Conservation (phyloP, 2,888 invertebrate genomes). For the Drosophila anomelani region DNA sequence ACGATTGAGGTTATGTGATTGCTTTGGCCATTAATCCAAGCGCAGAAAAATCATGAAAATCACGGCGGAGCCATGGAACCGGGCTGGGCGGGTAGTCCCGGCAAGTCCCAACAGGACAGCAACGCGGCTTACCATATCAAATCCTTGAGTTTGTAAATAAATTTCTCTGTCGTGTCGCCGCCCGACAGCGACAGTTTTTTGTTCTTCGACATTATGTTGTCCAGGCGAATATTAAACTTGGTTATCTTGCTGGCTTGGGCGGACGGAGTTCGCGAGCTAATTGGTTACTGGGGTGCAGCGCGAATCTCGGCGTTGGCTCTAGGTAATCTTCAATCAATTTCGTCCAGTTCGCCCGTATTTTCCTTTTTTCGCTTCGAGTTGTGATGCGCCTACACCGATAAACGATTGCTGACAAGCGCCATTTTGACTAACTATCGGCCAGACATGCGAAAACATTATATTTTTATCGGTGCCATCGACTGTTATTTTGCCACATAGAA, state of each 20-base stretch:
- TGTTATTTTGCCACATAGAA: neutral
- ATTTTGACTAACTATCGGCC: constrained; percentile 32
- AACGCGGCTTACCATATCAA: constrained; percentile 80
- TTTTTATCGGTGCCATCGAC: neutral
- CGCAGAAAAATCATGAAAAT: neutral
- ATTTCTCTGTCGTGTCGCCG: constrained; percentile 76
- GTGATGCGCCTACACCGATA: constrained; percentile 64
- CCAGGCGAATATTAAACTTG: constrained; percentile 81
- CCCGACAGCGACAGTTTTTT: constrained; percentile 82
- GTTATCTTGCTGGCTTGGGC: constrained; percentile 79
- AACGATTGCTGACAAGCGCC: constrained; percentile 30
- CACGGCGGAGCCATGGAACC: neutral
- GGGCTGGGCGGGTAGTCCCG: neutral
- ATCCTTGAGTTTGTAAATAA: constrained; percentile 83
- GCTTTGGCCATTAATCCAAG: constrained; percentile 22
- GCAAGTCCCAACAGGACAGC: neutral
- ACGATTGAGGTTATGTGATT: constrained; percentile 66
- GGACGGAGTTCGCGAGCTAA: constrained; percentile 47
- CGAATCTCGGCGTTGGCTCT: constrained; percentile 45
- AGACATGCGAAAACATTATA: neutral
- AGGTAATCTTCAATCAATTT: constrained; percentile 50
- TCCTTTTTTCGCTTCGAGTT: constrained; percentile 57
- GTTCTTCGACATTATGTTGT: constrained; percentile 83
- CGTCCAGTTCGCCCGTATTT: constrained; percentile 58
- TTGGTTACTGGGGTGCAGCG: constrained; percentile 24